These are phyloP conservation scores for Thamnophis sirtalis DNA, from an alignment of 2,113 vertebrate species.

Conservation along the genomic window DNA sequence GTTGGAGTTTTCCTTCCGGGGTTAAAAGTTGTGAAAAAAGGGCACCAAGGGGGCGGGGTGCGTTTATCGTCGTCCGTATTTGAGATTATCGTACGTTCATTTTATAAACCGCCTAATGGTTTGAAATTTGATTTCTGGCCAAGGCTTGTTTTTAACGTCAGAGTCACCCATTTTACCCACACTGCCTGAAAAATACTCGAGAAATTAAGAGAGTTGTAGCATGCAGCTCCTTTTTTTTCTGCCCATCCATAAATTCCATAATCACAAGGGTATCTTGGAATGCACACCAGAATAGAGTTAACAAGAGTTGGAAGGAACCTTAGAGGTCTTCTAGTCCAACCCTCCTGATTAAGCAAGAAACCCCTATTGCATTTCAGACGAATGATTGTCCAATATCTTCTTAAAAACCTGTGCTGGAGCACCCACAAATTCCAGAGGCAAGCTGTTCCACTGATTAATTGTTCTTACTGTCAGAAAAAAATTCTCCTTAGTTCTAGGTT, in stretches of 20 bases:
- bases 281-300: neutral
- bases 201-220: neutral
- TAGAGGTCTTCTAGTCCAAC: neutral
- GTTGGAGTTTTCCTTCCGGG: neutral
- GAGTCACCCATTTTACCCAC: neutral
- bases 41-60: neutral
- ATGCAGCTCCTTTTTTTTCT: neutral
- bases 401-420: neutral
- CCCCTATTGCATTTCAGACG: neutral
- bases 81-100: neutral
- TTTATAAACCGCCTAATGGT: neutral
- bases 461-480: neutral
- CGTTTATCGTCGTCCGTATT: neutral
- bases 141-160: neutral
- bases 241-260: neutral
- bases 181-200: neutral
- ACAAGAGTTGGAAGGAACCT: neutral
- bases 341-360: neutral
- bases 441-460: neutral
- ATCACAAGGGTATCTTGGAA: neutral
- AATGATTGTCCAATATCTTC: no score
- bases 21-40: neutral
- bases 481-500: neutral
- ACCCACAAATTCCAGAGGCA: neutral
- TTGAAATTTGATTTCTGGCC: neutral